These are phyloP conservation scores for Echiichthys vipera DNA, from an alignment of 2,797 vertebrate genomes.

Conservation along the genomic window DNA sequence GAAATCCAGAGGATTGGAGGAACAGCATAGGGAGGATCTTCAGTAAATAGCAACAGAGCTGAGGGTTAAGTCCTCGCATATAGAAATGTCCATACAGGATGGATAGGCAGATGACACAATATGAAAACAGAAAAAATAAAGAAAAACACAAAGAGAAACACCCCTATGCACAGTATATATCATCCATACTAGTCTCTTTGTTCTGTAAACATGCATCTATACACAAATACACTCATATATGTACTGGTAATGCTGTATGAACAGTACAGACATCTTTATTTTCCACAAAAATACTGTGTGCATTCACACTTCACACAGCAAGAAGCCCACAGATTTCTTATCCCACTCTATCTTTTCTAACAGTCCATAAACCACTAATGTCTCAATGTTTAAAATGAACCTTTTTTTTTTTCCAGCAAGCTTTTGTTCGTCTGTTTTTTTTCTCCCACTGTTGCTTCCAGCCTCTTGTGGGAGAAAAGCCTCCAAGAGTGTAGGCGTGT, in stretches of 20 bases:
- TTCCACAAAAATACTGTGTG: not conserved
- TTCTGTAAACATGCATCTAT: not conserved
- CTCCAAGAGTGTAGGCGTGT: slow-evolving; percentile 76
- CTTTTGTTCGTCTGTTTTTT: slow-evolving; percentile 57
- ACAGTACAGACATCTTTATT: not conserved
- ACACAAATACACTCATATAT: not conserved
- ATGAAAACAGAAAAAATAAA: slow-evolving; percentile 20
- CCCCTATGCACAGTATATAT: not conserved
- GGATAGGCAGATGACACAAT: slow-evolving; percentile 43
- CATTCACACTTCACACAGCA: slow-evolving; percentile 6
- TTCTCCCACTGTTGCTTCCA: slow-evolving; percentile 35
- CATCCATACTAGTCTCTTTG: not conserved
- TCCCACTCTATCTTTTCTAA: not conserved
- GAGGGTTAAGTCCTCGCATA: slow-evolving; percentile 67
- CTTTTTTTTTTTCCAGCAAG: slow-evolving; percentile 54
- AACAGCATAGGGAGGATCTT: slow-evolving; percentile 79
- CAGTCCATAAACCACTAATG: slow-evolving; percentile 43
- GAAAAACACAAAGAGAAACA: slow-evolving; percentile 14
- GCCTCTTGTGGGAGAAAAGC: slow-evolving; percentile 65
- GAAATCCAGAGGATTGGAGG: slow-evolving; percentile 90
- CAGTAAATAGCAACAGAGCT: slow-evolving; percentile 87
- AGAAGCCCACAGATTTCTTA: slow-evolving; percentile 2
- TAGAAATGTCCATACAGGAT: slow-evolving; percentile 49
- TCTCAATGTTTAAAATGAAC: slow-evolving; percentile 54
- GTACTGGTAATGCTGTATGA: too few relatives aligned